These are phyloP conservation scores for Xenopus petersii DNA, from an alignment of 2,797 vertebrate genomes.

Conservation along the genomic window DNA sequence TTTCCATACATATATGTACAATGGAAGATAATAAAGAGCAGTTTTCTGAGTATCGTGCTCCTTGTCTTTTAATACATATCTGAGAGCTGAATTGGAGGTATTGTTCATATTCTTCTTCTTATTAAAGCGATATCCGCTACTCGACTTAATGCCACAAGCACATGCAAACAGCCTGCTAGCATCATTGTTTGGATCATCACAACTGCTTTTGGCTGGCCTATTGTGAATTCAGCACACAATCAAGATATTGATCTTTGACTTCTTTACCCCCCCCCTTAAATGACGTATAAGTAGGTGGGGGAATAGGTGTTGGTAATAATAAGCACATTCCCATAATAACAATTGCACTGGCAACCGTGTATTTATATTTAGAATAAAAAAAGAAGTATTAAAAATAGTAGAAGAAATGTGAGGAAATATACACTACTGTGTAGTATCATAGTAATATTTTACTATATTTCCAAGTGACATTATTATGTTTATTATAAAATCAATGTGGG, in stretches of 20 bases:
- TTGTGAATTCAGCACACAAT: slow-evolving; percentile 16
- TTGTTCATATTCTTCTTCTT: background rate
- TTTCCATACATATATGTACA: too few relatives aligned
- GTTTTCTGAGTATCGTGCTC: too few relatives aligned
- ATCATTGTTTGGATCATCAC: slow-evolving; percentile 12
- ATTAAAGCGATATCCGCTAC: background rate
- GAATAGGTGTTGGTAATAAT: background rate
- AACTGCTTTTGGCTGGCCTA: slow-evolving; percentile 10
- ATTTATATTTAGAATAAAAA: too few relatives aligned
- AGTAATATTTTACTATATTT: too few relatives aligned
- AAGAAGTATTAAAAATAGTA: too few relatives aligned
- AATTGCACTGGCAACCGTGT: too few relatives aligned
- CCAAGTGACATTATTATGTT: too few relatives aligned
- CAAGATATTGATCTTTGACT: slow-evolving; percentile 32
- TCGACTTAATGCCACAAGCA: background rate
- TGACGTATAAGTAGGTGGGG: slow-evolving; percentile 37
- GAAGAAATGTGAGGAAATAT: too few relatives aligned
- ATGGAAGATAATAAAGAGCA: too few relatives aligned
- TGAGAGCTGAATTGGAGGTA: background rate
- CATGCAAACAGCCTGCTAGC: background rate
- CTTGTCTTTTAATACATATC: background rate
- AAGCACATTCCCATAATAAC: too few relatives aligned
- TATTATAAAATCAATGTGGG: too few relatives aligned
- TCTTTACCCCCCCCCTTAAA: slow-evolving; percentile 1
- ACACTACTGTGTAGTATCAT: too few relatives aligned